A percentile compares a stretch with the other conserved stretches of the same genome.
Conservation (phyloP, 2,113 vertebrate species). For the Syngnathus floridae region DNA sequence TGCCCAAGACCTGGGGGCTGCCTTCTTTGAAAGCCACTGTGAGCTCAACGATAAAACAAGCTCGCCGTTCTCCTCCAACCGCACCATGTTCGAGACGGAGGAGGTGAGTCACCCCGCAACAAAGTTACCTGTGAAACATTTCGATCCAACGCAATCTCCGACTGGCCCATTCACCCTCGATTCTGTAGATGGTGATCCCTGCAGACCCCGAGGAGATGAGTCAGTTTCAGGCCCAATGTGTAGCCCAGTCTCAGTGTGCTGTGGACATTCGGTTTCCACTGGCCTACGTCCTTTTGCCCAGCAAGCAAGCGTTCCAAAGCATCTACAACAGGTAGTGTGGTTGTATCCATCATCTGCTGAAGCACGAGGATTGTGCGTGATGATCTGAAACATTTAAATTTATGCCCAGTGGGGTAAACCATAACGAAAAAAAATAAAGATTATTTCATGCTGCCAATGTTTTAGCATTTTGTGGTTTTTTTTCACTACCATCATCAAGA, state of each 20-base stretch:
- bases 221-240: conserved; percentile 80
- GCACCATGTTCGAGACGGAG: conserved; percentile 90
- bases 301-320: conserved; percentile 86
- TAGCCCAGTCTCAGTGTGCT: conserved; percentile 76
- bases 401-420: background rate
- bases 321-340: conserved; percentile 81
- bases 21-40: conserved; percentile 80
- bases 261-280: conserved; percentile 78
- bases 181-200: conserved; percentile 85
- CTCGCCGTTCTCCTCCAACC: conserved; percentile 86
- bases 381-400: background rate
- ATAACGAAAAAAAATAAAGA: background rate
- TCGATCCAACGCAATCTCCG: background rate
- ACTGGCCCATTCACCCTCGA: background rate
- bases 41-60: conserved; percentile 78
- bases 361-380: background rate
- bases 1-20: conserved; percentile 70
- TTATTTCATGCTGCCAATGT: background rate
- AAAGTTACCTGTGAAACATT: background rate
- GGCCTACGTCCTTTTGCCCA: conserved; percentile 79
- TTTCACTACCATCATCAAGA: conserved; percentile 4
- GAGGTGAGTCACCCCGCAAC: conserved; percentile 65
- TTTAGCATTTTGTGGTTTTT: background rate
- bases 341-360: background rate
- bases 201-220: conserved; percentile 86